Conservation (phyloP, 2,888 invertebrate genomes). For the Eupithecia centaureata region DNA sequence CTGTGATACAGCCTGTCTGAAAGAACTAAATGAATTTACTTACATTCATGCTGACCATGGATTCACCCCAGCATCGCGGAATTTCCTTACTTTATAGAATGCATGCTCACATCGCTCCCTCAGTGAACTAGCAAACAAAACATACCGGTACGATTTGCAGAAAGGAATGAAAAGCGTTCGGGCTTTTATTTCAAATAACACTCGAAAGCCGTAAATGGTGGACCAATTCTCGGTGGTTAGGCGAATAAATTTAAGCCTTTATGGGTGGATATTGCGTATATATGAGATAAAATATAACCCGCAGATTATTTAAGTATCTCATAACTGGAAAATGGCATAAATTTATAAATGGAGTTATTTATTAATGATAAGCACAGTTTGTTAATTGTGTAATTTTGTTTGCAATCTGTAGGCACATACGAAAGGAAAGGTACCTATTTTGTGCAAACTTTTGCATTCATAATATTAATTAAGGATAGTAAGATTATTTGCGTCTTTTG, state of each 20-base stretch:
- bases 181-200: constrained; percentile 24
- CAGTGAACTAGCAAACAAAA: constrained; percentile 26
- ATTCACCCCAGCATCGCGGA: neutral
- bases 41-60: neutral
- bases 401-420: too few relatives aligned
- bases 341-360: constrained; percentile 3
- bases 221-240: constrained; percentile 17
- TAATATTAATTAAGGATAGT: too few relatives aligned
- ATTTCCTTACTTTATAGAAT: constrained; percentile 5
- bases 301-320: neutral
- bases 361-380: neutral
- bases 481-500: too few relatives aligned
- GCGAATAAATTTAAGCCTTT: constrained; percentile 19
- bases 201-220: constrained; percentile 18
- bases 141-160: constrained; percentile 23
- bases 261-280: constrained; percentile 14
- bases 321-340: neutral
- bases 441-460: too few relatives aligned
- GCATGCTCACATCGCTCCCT: constrained; percentile 11
- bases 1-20: neutral
- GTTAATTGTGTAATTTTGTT: neutral
- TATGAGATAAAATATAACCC: neutral
- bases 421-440: too few relatives aligned
- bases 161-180: constrained; percentile 35
- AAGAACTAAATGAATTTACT: neutral